Percentiles rank a stretch among this genome's conserved stretches.
Evolutionary conservation across 2,797 vertebrate genomes (phyloP).

Genomic region (Cyclura pinguis): DNA sequence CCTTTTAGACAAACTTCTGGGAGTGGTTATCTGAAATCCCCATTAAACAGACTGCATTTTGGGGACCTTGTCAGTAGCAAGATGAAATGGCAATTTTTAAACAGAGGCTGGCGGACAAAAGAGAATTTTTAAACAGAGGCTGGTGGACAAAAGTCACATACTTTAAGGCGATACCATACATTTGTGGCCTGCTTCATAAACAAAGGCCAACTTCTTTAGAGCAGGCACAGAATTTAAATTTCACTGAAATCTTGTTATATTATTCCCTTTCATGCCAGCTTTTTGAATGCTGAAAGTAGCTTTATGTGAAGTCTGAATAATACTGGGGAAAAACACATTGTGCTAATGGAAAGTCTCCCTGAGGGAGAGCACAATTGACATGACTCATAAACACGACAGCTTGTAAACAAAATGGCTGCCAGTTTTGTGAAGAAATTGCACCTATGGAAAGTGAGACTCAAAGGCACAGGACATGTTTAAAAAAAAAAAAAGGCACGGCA

Average conservation of each 20-base stretch:
- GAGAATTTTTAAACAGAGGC: not conserved
- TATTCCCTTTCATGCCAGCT: not conserved
- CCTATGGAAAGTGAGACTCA: not conserved
- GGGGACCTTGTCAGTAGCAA: not conserved
- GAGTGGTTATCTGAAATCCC: conserved; percentile 13
- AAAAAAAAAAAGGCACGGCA: no score
- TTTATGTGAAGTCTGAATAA: conserved; percentile 31
- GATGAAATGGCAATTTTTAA: conserved; percentile 4
- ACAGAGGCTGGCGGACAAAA: not conserved
- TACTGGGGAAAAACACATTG: conserved; percentile 1
- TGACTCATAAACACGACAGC: conserved; percentile 8
- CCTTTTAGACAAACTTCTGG: not conserved
- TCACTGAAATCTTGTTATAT: not conserved
- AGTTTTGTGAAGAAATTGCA: conserved; percentile 5
- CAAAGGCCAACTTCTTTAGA: not conserved
- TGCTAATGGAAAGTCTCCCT: conserved; percentile 28
- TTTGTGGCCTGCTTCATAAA: not conserved
- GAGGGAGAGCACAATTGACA: conserved; percentile 1
- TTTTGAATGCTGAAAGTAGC: conserved; percentile 19
- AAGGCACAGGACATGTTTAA: not conserved
- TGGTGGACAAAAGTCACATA: not conserved
- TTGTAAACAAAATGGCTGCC: conserved; percentile 35
- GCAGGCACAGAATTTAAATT: not conserved
- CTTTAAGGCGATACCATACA: not conserved
- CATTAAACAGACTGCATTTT: not conserved